Evolutionary conservation across 2,888 invertebrate genomes (phyloP).

Genomic region (Sylvicola fuscatus): DNA sequence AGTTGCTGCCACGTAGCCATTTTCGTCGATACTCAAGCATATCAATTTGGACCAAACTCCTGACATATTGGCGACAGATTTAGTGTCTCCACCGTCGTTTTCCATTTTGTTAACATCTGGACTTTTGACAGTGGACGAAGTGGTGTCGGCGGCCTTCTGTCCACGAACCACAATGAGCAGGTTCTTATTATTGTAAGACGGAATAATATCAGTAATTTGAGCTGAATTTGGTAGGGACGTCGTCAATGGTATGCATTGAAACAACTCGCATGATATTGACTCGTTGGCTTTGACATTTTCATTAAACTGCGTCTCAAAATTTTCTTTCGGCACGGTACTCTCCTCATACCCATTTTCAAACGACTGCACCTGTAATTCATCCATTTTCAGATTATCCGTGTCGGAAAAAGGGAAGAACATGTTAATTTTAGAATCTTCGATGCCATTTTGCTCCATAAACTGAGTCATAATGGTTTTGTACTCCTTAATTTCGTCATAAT

Average conservation of each 20-base stretch:
- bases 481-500: no score
- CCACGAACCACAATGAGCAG: constrained; percentile 33
- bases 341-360: no score
- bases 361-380: no score
- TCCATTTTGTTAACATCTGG: constrained; percentile 26
- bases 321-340: no score
- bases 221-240: constrained; percentile 27
- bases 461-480: no score
- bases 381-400: no score
- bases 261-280: constrained; percentile 24
- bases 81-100: not conserved
- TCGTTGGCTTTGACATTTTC: constrained; percentile 6
- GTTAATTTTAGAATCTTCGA: no score
- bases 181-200: constrained; percentile 40
- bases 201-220: constrained; percentile 35
- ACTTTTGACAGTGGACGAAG: constrained; percentile 26
- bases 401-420: no score
- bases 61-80: no score
- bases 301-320: no score
- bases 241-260: constrained; percentile 37
- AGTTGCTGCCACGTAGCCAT: constrained; percentile 27
- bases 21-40: constrained; percentile 6
- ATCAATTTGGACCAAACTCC: constrained; percentile 4
- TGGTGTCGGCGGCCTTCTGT: constrained; percentile 13
- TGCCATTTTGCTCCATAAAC: no score